Percentiles rank a stretch among this genome's conserved stretches.
Conservation (phyloP, 2,888 invertebrate genomes). For the Dicranocentrus wangi region DNA sequence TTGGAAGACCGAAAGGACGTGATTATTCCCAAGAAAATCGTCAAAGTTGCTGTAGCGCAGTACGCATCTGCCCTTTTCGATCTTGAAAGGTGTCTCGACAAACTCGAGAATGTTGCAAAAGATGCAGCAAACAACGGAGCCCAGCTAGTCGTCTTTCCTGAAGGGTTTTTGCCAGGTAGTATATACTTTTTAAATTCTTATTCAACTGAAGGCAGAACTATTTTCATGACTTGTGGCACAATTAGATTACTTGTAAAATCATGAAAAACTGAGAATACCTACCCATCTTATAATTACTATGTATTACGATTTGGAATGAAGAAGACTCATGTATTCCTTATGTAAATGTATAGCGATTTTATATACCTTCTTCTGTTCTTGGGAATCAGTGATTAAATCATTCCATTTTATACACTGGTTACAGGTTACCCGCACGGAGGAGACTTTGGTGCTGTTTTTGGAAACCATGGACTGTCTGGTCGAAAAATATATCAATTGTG, state of each 20-base stretch:
- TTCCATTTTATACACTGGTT: too few relatives aligned
- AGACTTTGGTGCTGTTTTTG: conserved; percentile 48
- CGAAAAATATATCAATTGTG: conserved; percentile 58
- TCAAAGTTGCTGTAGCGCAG: conserved; percentile 63
- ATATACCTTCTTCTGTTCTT: too few relatives aligned
- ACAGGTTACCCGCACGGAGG: conserved; percentile 61
- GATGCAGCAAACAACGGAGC: conserved; percentile 56
- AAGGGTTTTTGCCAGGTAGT: conserved; percentile 63
- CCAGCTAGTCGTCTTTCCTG: conserved; percentile 61
- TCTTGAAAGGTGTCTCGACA: conserved; percentile 38
- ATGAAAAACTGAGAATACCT: too few relatives aligned
- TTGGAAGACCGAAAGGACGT: conserved; percentile 39
- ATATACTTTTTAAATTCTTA: too few relatives aligned
- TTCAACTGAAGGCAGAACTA: too few relatives aligned
- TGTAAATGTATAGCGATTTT: too few relatives aligned
- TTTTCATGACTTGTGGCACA: too few relatives aligned
- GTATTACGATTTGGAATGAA: too few relatives aligned
- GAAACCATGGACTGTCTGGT: conserved; percentile 42
- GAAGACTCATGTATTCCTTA: too few relatives aligned
- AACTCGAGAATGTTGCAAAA: conserved; percentile 50
- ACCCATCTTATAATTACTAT: too few relatives aligned
- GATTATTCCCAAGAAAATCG: conserved; percentile 31
- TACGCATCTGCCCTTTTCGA: conserved; percentile 56
- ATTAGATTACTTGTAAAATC: too few relatives aligned
- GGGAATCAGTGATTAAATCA: too few relatives aligned